Evolutionary conservation across 2,113 vertebrate species (phyloP).

Genomic region (Dolichotis patagonum): DNA sequence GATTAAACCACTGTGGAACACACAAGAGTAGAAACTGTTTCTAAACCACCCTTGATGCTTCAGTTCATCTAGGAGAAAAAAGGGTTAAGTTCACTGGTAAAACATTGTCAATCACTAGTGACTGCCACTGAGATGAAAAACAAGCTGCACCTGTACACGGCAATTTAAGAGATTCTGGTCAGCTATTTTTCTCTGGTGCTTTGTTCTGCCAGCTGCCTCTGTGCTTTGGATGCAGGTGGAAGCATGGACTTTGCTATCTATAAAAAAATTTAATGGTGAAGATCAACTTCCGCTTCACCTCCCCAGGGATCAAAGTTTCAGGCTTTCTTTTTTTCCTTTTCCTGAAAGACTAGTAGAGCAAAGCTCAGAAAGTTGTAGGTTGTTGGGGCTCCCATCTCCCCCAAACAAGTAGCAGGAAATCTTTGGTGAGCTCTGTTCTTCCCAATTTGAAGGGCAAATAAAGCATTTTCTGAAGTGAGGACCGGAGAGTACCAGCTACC

Average conservation of each 20-base stretch:
- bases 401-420: constrained; percentile 59
- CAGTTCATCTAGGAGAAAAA: constrained; percentile 71
- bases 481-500: background rate
- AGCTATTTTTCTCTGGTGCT: constrained; percentile 88
- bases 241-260: constrained; percentile 91
- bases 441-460: constrained; percentile 34
- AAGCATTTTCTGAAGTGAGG: background rate
- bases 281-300: constrained; percentile 89
- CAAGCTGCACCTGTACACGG: constrained; percentile 90
- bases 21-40: background rate
- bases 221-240: constrained; percentile 91
- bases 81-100: constrained; percentile 86
- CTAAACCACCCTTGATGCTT: background rate
- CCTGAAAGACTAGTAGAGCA: constrained; percentile 72
- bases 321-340: constrained; percentile 40
- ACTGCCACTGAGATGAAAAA: constrained; percentile 88
- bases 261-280: constrained; percentile 90
- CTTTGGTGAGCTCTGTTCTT: background rate
- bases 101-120: constrained; percentile 87
- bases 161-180: constrained; percentile 88
- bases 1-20: background rate
- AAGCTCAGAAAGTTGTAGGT: constrained; percentile 63
- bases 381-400: constrained; percentile 25
- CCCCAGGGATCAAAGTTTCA: constrained; percentile 87
- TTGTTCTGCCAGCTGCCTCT: constrained; percentile 91